Evolutionary conservation across 2,113 vertebrate species (phyloP), one percentile per base, ranked within the genome.

Genomic region (Symphodus melops): DNA sequence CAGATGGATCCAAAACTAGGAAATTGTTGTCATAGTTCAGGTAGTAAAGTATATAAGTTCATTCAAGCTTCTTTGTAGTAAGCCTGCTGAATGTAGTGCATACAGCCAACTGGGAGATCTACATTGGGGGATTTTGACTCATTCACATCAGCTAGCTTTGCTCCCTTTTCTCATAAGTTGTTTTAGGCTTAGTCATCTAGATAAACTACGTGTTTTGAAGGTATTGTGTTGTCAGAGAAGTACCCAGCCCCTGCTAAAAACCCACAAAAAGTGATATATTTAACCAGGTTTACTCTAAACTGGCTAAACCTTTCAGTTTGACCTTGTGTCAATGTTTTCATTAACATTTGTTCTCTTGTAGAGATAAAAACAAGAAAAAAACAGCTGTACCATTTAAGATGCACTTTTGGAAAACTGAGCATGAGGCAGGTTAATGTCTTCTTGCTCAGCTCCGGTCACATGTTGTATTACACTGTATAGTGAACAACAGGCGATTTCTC

Each of bases 221-320:
- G 46, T n/a, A n/a, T 59, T 63, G 13, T 63, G 13, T 58, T 44
- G 14, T 58, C 56, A 41, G 59, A 58, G 54, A n/a, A n/a, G 17
- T 63, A 11, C 17, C 3, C 4, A 7, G 3, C 52, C 21, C n/a
- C 25, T 17, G 8, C 36, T n/a, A 21, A 75, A 75, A 53, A 67
- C 63, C 48, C 44, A 69, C 51, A 61, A n/a, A 59, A 85, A 58
- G 51, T 64, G 33, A 44, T 37, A 3, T 33, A 54, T 44, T 36
- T 41, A 1, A 42, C 2, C 9, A 37, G 21, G 62, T 16, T 2
- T 3, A 46, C 8, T 19, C 16, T 56, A 36, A 52, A 2, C 42
- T 33, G 25, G 23, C 19, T 25, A 16, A 13, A 62, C 10, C 61
- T 28, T 63, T 37, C 8, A n/a, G 20, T 33, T 67, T 62, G 37